phyloP scores from a whole-genome alignment of 2,797 vertebrate species.

The Eurystomus glaucurus region DNA sequence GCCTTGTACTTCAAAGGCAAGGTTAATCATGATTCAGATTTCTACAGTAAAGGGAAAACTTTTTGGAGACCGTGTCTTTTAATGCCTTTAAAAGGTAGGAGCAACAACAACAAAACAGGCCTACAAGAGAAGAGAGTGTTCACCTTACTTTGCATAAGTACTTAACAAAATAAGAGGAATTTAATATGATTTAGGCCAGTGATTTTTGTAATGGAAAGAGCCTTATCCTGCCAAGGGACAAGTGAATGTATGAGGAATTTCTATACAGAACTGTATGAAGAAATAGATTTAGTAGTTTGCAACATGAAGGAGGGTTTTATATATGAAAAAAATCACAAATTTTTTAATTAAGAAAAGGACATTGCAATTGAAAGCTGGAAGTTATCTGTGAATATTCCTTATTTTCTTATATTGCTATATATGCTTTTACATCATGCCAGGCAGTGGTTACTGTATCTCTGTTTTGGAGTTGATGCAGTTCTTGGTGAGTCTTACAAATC shows the following conservation, averaged over 20 bases:
- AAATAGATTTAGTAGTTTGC: neutral
- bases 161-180: neutral
- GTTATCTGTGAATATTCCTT: neutral
- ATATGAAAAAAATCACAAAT: neutral
- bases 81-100: neutral
- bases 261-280: neutral
- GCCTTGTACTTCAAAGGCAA: slow-evolving; percentile 9
- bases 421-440: neutral
- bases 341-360: neutral
- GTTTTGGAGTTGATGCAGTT: neutral
- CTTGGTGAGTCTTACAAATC: neutral
- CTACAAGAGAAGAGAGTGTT: neutral
- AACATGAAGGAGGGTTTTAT: neutral
- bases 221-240: neutral
- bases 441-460: neutral
- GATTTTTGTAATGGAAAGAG: slow-evolving; percentile 5
- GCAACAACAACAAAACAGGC: neutral
- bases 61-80: neutral
- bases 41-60: neutral
- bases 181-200: neutral
- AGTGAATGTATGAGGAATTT: neutral
- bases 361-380: neutral
- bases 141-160: neutral
- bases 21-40: slow-evolving; percentile 3
- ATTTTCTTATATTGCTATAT: neutral